A percentile compares a stretch with the other conserved stretches of the same genome.
Evolutionary conservation across 2,888 invertebrate species (phyloP).

Genomic region (Eugnorisma glareosa): DNA sequence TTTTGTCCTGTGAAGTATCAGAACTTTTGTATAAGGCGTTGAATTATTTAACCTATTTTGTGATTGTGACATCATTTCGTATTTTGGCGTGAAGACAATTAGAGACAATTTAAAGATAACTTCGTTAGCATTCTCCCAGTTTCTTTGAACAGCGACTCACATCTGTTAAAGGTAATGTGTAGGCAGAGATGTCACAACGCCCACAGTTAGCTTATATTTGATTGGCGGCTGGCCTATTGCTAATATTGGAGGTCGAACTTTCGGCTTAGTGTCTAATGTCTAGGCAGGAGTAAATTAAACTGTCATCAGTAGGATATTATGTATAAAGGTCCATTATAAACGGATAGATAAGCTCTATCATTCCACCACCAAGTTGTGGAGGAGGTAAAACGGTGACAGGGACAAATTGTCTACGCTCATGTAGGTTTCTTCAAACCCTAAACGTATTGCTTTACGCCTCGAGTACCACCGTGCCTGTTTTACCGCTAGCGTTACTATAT

Average conservation of each 20-base stretch:
- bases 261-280: slow-evolving; percentile 19
- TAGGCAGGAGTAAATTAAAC: slow-evolving; percentile 14
- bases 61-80: neutral
- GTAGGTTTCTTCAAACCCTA: slow-evolving; percentile 41
- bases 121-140: slow-evolving; percentile 8
- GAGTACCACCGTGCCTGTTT: slow-evolving; percentile 35
- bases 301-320: slow-evolving; percentile 10
- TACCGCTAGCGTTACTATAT: slow-evolving; percentile 48
- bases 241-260: slow-evolving; percentile 24
- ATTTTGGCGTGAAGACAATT: neutral
- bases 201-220: slow-evolving; percentile 32
- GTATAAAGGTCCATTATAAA: neutral
- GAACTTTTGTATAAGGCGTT: neutral
- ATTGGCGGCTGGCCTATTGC: slow-evolving; percentile 23
- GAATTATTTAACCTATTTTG: neutral
- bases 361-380: slow-evolving; percentile 11
- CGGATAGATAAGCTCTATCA: neutral
- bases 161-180: slow-evolving; percentile 32
- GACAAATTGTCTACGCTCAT: slow-evolving; percentile 26
- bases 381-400: slow-evolving; percentile 12
- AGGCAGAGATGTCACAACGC: slow-evolving; percentile 42
- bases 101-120: neutral
- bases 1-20: neutral
- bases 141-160: slow-evolving; percentile 29
- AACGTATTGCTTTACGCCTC: slow-evolving; percentile 40